Conservation (phyloP, 2,797 vertebrate species). For the Falco berigora region DNA sequence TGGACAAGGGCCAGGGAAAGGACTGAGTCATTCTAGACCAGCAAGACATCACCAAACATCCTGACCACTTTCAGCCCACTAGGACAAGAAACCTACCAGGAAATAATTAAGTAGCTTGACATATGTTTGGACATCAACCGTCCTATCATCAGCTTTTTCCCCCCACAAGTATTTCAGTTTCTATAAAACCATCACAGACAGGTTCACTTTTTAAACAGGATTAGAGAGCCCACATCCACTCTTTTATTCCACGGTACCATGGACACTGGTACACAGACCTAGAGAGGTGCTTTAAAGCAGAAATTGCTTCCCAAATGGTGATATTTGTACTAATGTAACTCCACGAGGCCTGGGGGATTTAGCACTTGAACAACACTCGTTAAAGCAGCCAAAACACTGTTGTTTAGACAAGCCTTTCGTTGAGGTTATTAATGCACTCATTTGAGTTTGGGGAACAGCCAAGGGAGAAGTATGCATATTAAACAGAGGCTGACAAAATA, state of each 20-base stretch:
- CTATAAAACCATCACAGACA: not conserved
- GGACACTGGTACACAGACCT: not conserved
- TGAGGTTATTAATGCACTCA: not conserved
- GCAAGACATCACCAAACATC: not conserved
- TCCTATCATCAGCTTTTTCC: not conserved
- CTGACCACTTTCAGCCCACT: not conserved
- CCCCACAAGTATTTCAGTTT: not conserved
- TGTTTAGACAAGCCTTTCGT: slow-evolving; percentile 32
- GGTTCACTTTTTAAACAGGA: not conserved
- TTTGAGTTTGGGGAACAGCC: not conserved
- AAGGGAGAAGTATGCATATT: not conserved
- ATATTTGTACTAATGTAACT: not conserved
- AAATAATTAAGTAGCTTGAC: slow-evolving; percentile 10
- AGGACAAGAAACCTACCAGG: not conserved
- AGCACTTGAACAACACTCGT: not conserved
- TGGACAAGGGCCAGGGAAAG: not conserved
- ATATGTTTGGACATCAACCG: not conserved
- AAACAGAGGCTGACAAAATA: not conserved
- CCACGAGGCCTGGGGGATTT: not conserved
- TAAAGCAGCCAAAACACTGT: not conserved
- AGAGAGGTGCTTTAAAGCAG: not conserved
- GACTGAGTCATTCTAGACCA: not conserved
- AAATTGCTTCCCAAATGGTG: not conserved
- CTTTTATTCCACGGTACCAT: not conserved
- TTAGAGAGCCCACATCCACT: not conserved